Evolutionary conservation across 2,113 vertebrate species (phyloP), one percentile per base, ranked within the genome.

Genomic region (Hypanus sabinus): DNA sequence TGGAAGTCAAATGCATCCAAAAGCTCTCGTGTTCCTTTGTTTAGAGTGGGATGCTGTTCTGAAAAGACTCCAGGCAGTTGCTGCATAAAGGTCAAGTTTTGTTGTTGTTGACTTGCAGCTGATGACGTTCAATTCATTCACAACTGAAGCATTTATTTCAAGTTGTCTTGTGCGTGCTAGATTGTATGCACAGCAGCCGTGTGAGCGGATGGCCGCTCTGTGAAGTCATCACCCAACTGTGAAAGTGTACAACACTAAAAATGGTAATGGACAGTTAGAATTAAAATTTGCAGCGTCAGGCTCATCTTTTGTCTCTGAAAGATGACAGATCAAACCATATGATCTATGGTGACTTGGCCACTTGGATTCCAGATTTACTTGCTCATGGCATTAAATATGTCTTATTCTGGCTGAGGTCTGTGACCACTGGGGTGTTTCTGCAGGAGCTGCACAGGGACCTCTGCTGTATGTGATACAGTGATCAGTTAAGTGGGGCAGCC

Each of bases 91-190:
- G 68, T n/a, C 7, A 18, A 30, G 65, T 88, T 88, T 65, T 88
- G 30, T 36, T 33, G n/a, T 20, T 33, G 16, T 33, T 88, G 85
- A 88, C 55, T 55, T 87, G 83, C 24, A 87, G 83, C 55, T 60
- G 83, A 60, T 24, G 24, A 38, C 62, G 55, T 93, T 93, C 68
- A 71, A 46, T 73, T 93, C 70, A 93, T 93, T 75, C 68, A 93
- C 30, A 93, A 93, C 91, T 75, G 91, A 73, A 93, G 70, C 38
- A 70, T 93, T 93, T 46, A 55, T 71, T 30, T 93, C 38, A 46
- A 73, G 70, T 73, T 30, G 38, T n/a, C 55, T 55, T 20, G 10
- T 36, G 46, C 73, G 9, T 46, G 90, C 90, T 36, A 93, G 90
- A 30, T 75, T 36, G 8, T 38, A 71, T 33, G 38, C 70, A n/a